Base-by-base conservation (phyloP, 2,113 vertebrate genomes). In the Bubo bubo region DNA sequence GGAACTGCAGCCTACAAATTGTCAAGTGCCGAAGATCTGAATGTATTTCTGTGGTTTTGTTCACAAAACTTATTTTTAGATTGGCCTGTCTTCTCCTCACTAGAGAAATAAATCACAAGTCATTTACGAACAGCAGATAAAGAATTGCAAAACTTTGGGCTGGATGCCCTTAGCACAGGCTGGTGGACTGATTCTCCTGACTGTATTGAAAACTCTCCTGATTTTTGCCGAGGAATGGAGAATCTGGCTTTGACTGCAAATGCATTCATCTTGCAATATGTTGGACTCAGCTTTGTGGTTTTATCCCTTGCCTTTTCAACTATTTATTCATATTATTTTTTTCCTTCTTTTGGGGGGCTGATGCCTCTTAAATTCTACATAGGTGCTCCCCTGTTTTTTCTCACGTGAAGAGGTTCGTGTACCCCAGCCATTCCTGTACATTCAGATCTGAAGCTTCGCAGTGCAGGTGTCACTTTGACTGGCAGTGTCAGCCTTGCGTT, bases 41-140 rank as follows among this genome's bases (percentile, higher is more conserved):
- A 73, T 94, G 84, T 47, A 82, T 79, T 82, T 94, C 77, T 96
- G 91, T 89, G 93, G 91, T 84, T 97, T 95, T 96, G 91, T 88
- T 96, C 80, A 66, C 73, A 66, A 37, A 85, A 63, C 49, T 82
- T 96, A 95, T 94, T 97, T 97, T 97, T 95, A 91, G 96, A 50
- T 95, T 76, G 77, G 49, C 37, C 45, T 95, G 70, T 94, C 60
- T 93, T 96, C 79, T 92, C 64, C 60, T 84, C 3, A 3, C 34
- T 93, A 66, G 28, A 41, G 58, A 94, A 94, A 91, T 92, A 95
- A 97, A 92, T 95, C 91, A 93, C 21, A 76, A 90, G 63, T 90
- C 2, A 55, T 91, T 91, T 91, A 90, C 18, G 5, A 95, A 79
- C 26, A 76, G 52, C 45, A 93, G 87, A 95, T 95, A 87, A 96